phyloP scores from a whole-genome alignment of 2,113 vertebrate genomes.

The Falco punctatus region DNA sequence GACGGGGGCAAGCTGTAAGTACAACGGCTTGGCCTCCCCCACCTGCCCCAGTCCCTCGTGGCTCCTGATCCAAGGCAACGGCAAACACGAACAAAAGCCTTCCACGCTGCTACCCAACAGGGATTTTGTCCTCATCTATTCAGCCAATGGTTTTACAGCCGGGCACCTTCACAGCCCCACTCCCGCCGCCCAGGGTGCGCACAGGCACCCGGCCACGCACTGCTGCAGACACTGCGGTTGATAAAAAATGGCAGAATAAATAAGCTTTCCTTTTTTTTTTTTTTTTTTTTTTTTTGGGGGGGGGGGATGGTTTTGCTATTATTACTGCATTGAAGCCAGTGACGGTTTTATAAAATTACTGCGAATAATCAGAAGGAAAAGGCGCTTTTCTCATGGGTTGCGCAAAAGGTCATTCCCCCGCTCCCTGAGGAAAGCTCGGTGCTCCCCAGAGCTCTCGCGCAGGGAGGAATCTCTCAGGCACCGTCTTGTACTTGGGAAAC shows the following conservation, averaged over 20 bases:
- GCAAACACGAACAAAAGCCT: neutral
- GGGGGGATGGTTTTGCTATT: neutral
- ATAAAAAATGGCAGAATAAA: neutral
- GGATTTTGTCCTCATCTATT: neutral
- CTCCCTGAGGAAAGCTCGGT: neutral
- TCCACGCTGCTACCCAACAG: neutral
- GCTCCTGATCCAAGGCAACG: neutral
- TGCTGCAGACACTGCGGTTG: too few species aligned
- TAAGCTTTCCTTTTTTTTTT: neutral
- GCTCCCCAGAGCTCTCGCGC: accelerated
- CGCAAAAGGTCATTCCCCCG: neutral
- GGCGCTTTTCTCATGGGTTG: neutral
- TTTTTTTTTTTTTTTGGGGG: neutral
- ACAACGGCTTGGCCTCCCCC: neutral
- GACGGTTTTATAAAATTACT: neutral
- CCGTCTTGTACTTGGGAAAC: neutral
- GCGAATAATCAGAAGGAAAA: neutral
- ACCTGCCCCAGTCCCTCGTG: too few species aligned
- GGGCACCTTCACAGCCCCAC: neutral
- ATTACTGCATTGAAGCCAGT: neutral
- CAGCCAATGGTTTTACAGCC: too few species aligned
- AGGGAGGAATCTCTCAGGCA: neutral
- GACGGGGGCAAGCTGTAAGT: too few species aligned
- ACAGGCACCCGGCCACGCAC: too few species aligned
- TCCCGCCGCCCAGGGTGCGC: too few species aligned